These are phyloP conservation scores for Brenthis ino DNA, from an alignment of 2,888 invertebrate species.

Conservation along the genomic window DNA sequence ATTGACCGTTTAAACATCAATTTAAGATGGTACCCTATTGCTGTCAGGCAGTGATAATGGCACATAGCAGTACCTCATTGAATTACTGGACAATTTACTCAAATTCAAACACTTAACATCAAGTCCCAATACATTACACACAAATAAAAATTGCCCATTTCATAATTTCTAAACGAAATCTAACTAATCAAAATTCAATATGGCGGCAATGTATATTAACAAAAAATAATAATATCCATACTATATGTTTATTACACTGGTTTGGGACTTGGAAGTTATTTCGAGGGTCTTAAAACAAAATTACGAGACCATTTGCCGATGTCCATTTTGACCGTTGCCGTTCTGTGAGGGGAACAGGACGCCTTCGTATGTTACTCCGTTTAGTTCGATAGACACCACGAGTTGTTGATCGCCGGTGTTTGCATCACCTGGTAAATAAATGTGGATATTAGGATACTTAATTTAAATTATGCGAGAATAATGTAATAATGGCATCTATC, in stretches of 20 bases:
- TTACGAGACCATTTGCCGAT: slow-evolving; percentile 77
- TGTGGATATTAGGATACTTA: slow-evolving; percentile 1
- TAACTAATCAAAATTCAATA: too few relatives aligned
- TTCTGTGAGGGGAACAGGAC: slow-evolving; percentile 87
- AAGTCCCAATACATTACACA: too few relatives aligned
- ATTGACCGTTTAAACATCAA: slow-evolving; percentile 54
- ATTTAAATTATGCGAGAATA: neutral
- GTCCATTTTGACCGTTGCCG: slow-evolving; percentile 69
- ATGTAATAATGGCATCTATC: too few relatives aligned
- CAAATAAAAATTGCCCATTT: too few relatives aligned
- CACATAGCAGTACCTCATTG: too few relatives aligned
- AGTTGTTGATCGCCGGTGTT: slow-evolving; percentile 93
- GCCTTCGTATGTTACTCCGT: slow-evolving; percentile 97
- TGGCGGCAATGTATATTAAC: too few relatives aligned
- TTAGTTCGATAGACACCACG: slow-evolving; percentile 97
- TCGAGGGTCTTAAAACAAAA: slow-evolving; percentile 18
- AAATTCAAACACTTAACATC: too few relatives aligned
- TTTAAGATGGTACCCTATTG: slow-evolving; percentile 27
- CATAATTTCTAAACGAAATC: too few relatives aligned
- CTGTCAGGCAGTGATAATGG: slow-evolving; percentile 59
- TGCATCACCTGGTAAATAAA: slow-evolving; percentile 86
- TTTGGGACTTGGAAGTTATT: slow-evolving; percentile 11
- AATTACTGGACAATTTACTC: slow-evolving; percentile 7
- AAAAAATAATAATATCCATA: too few relatives aligned
- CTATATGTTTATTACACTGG: neutral